Percentiles rank a stretch among this genome's conserved stretches.
These are phyloP conservation scores for Ceratoteleas bidentatus DNA, from an alignment of 1,140 invertebrate species.

Conservation along the genomic window DNA sequence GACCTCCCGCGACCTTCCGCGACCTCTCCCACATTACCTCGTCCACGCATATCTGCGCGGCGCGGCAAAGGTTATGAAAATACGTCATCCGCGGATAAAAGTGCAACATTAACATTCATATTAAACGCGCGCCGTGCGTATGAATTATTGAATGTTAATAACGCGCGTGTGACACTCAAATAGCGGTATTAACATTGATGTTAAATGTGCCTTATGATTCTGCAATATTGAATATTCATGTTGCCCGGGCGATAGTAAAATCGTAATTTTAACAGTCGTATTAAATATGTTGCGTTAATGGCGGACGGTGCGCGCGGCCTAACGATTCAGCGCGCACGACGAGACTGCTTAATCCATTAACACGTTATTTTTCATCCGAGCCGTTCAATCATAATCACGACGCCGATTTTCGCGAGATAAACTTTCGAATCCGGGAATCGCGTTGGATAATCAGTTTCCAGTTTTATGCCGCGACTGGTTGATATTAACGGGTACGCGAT, in stretches of 20 bases:
- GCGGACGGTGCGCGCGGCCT: constrained; percentile 22
- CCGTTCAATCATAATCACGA: constrained; percentile 43
- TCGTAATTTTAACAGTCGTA: constrained; percentile 56
- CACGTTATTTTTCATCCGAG: constrained; percentile 48
- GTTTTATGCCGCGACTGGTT: constrained; percentile 7
- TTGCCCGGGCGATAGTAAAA: constrained; percentile 36
- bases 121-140: constrained; percentile 30
- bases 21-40: constrained; percentile 76
- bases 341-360: constrained; percentile 42
- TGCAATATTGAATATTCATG: constrained; percentile 48
- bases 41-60: constrained; percentile 67
- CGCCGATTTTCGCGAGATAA: constrained; percentile 33
- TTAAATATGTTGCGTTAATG: constrained; percentile 51
- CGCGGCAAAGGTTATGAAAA: constrained; percentile 52
- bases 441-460: constrained; percentile 22
- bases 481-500: neutral
- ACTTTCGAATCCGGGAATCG: constrained; percentile 21
- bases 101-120: constrained; percentile 53
- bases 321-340: constrained; percentile 23
- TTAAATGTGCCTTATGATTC: constrained; percentile 23
- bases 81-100: constrained; percentile 47
- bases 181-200: constrained; percentile 54
- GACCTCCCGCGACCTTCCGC: constrained; percentile 69
- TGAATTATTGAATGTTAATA: constrained; percentile 50
- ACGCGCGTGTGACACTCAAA: constrained; percentile 33